A percentile compares a stretch with the other conserved stretches of the same genome.
These are phyloP conservation scores for Cerceris ruficornis DNA, from an alignment of 2,888 invertebrate species.

Conservation along the genomic window DNA sequence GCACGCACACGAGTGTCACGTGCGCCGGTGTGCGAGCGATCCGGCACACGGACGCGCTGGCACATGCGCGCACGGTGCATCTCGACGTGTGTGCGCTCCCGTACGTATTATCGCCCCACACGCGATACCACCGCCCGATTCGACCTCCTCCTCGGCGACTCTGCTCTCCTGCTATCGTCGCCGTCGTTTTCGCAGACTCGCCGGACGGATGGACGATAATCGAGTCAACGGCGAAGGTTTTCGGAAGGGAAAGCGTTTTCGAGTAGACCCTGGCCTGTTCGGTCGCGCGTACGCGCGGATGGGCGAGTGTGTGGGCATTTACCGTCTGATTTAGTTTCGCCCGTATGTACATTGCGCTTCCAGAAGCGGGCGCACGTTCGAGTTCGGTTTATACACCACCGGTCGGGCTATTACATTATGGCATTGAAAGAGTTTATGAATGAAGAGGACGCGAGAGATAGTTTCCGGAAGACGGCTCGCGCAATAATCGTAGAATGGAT, in stretches of 20 bases:
- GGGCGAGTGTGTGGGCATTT: constrained; percentile 22
- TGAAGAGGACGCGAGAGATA: constrained; percentile 61
- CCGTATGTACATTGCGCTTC: constrained; percentile 36
- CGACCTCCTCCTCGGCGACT: constrained; percentile 35
- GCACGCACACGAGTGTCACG: too few relatives aligned
- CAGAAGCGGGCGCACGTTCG: constrained; percentile 10
- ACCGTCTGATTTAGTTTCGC: constrained; percentile 58
- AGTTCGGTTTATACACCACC: constrained; percentile 42
- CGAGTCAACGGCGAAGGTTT: constrained; percentile 56
- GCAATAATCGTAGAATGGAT: constrained; percentile 63
- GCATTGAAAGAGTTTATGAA: constrained; percentile 65
- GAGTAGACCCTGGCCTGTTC: constrained; percentile 21
- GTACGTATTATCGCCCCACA: background rate
- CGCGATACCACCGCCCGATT: constrained; percentile 2
- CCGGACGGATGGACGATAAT: constrained; percentile 65
- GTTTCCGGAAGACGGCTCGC: constrained; percentile 50
- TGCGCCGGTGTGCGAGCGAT: background rate
- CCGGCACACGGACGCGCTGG: background rate
- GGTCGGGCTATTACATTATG: constrained; percentile 52
- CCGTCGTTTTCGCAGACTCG: constrained; percentile 53
- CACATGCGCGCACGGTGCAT: constrained; percentile 10
- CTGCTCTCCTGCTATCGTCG: constrained; percentile 51
- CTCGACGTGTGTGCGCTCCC: background rate
- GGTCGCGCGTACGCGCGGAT: constrained; percentile 1
- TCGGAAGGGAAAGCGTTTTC: constrained; percentile 52